These are phyloP conservation scores for Holothuria scabra DNA, from an alignment of 53 echinoderm and acorn worm species.

Conservation along the genomic window DNA sequence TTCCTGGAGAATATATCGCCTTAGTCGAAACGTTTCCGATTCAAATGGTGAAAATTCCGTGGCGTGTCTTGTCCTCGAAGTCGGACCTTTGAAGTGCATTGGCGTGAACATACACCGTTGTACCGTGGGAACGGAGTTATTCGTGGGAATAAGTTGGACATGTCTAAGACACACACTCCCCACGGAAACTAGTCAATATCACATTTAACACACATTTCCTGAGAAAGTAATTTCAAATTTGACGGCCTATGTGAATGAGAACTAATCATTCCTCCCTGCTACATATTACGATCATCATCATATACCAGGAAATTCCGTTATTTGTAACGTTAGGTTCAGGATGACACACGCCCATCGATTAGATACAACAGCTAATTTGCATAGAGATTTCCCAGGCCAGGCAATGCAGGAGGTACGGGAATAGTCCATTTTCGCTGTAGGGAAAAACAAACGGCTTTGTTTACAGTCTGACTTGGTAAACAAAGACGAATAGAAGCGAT, in stretches of 20 bases:
- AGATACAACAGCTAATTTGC: constrained; percentile 69
- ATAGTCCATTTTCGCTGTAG: constrained; percentile 18
- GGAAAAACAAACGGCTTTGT: constrained; percentile 3
- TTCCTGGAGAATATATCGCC: no score
- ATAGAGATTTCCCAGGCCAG: constrained; percentile 79
- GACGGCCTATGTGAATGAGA: no score
- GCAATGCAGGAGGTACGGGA: constrained; percentile 46
- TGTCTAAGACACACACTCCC: constrained; percentile 47
- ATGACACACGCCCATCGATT: no score
- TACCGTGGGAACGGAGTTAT: constrained; percentile 49
- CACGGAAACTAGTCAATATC: background rate
- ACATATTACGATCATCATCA: no score
- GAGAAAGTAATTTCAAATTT: no score
- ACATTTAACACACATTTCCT: background rate
- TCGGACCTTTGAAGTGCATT: constrained; percentile 38
- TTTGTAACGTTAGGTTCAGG: no score
- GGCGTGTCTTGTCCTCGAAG: constrained; percentile 15
- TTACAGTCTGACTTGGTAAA: constrained; percentile 34
- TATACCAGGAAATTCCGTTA: no score
- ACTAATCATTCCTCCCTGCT: no score
- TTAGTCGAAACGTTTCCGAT: no score
- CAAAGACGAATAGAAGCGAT: constrained; percentile 20
- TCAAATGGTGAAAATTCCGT: constrained; percentile 11
- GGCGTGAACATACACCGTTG: constrained; percentile 38
- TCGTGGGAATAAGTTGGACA: constrained; percentile 31